Percentiles rank a stretch among this genome's conserved stretches.
These are phyloP conservation scores for Pelochelys cantorii DNA, from an alignment of 2,797 vertebrate genomes.

Conservation along the genomic window DNA sequence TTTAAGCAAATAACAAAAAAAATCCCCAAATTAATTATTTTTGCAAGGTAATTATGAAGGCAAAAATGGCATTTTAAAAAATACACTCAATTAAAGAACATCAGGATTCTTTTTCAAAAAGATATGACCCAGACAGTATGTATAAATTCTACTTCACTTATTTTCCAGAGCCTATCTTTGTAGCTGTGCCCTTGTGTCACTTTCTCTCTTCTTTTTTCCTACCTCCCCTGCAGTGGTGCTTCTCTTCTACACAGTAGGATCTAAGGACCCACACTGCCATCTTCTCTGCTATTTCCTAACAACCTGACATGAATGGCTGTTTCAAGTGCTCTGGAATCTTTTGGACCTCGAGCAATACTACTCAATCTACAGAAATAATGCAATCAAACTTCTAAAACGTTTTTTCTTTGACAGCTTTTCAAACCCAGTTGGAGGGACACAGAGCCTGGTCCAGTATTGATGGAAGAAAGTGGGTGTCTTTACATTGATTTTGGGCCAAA, in stretches of 20 bases:
- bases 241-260: not conserved
- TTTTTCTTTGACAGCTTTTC: not conserved
- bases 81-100: not conserved
- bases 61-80: not conserved
- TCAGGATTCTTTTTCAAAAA: not conserved
- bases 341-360: constrained; percentile 1
- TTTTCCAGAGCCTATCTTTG: not conserved
- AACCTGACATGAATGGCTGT: not conserved
- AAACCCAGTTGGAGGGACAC: not conserved
- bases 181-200: not conserved
- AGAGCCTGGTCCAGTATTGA: not conserved
- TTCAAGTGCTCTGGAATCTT: not conserved
- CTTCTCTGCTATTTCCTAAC: not conserved
- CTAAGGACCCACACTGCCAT: not conserved
- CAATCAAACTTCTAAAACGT: not conserved
- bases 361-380: not conserved
- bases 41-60: not conserved
- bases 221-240: rapidly evolving
- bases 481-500: not conserved
- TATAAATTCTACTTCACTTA: not conserved
- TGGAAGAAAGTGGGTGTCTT: not conserved
- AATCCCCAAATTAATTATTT: not conserved
- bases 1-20: no score
- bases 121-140: not conserved
- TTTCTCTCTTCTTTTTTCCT: not conserved